These are phyloP conservation scores for Bergia sp. DNA, from an alignment of 92 coral and sea anemone species.

Conservation along the genomic window DNA sequence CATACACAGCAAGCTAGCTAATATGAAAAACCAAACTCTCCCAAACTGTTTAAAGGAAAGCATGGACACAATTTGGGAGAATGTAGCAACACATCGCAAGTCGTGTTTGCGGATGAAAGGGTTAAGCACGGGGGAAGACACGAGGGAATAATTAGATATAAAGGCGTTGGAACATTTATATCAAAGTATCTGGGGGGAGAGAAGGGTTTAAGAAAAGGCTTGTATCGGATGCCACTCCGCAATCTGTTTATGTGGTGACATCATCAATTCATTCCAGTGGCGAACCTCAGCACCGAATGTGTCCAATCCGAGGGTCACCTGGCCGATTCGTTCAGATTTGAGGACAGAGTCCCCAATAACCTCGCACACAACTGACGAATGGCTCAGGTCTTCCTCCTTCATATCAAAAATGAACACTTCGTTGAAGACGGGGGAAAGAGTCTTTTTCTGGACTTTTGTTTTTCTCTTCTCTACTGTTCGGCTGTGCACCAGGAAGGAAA, in stretches of 20 bases:
- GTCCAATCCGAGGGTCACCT: slow-evolving; percentile 75
- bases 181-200: too few species aligned
- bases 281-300: slow-evolving; percentile 86
- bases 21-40: too few species aligned
- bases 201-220: slow-evolving; percentile 1
- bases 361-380: slow-evolving; percentile 80
- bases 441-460: slow-evolving; percentile 75
- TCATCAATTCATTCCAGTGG: slow-evolving; percentile 95
- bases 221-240: slow-evolving; percentile 87
- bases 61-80: too few species aligned
- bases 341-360: slow-evolving; percentile 84
- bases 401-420: slow-evolving; percentile 84
- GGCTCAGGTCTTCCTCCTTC: slow-evolving; percentile 74
- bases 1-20: too few species aligned
- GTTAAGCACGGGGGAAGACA: too few species aligned
- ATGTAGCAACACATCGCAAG: too few species aligned
- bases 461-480: slow-evolving; percentile 71
- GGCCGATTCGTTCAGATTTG: slow-evolving; percentile 76
- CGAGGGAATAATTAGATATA: too few species aligned
- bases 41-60: too few species aligned
- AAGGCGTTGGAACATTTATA: too few species aligned
- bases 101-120: too few species aligned
- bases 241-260: slow-evolving; percentile 85
- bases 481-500: slow-evolving; percentile 66
- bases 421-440: slow-evolving; percentile 85